phyloP scores from a whole-genome alignment of 2,797 vertebrate genomes.

The Sylvilagus floridanus region DNA sequence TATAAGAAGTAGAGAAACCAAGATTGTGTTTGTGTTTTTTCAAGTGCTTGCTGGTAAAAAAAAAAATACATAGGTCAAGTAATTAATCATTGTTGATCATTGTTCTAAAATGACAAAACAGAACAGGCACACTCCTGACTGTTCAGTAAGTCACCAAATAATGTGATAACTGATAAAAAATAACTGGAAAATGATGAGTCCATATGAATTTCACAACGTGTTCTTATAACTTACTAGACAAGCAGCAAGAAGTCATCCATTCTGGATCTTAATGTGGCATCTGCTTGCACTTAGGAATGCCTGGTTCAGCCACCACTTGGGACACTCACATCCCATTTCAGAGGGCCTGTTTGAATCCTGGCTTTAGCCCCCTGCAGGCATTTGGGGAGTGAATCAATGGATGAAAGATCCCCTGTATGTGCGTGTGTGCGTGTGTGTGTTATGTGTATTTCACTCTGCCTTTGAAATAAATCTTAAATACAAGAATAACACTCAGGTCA shows the following conservation, averaged over 20 bases:
- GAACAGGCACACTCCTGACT: neutral
- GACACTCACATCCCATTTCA: too few species aligned
- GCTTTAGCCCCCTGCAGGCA: too few species aligned
- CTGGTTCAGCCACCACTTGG: too few species aligned
- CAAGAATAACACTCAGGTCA: neutral
- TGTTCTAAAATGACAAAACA: neutral
- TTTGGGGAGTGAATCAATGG: too few species aligned
- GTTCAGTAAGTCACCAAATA: constrained; percentile 4
- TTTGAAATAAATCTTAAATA: too few species aligned
- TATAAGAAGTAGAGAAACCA: constrained; percentile 1
- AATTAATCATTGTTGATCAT: neutral
- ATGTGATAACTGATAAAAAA: neutral
- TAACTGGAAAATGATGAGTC: constrained; percentile 28
- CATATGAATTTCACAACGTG: neutral
- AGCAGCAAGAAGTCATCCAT: neutral
- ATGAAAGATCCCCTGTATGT: too few species aligned
- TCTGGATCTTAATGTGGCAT: neutral
- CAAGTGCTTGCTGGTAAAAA: constrained; percentile 20
- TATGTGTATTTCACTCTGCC: too few species aligned
- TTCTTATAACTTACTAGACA: constrained; percentile 10
- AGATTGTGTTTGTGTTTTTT: constrained; percentile 28
- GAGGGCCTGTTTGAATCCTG: too few species aligned
- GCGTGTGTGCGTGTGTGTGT: too few species aligned
- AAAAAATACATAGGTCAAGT: neutral
- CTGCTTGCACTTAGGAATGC: neutral